Conservation (phyloP, 1,140 invertebrate genomes). For the Globodera ellingtonae region DNA sequence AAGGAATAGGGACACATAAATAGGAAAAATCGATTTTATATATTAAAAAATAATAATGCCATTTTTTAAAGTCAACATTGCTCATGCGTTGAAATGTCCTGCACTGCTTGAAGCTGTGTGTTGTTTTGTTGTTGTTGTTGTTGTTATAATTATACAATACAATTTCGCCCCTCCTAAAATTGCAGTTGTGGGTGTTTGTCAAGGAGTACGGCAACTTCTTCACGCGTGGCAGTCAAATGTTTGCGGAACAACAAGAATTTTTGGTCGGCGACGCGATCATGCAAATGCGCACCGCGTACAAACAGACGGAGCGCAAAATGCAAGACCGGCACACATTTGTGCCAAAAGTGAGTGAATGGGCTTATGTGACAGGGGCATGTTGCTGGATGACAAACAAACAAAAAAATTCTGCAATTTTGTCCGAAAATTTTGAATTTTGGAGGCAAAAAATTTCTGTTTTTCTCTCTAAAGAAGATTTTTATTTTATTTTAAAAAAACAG, state of each 20-base stretch:
- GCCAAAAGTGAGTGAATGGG: slow-evolving; percentile 50
- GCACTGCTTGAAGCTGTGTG: slow-evolving; percentile 60
- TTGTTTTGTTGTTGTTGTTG: slow-evolving; percentile 10
- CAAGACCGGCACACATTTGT: slow-evolving; percentile 61
- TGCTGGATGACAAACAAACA: no score
- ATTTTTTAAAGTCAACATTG: slow-evolving; percentile 47
- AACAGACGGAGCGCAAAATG: slow-evolving; percentile 59
- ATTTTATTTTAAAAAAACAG: no score
- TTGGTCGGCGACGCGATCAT: slow-evolving; percentile 44
- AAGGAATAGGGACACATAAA: no score
- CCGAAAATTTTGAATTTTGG: no score
- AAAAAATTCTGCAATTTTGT: no score
- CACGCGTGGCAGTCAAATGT: slow-evolving; percentile 53
- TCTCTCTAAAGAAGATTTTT: no score
- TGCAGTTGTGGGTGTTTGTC: slow-evolving; percentile 57
- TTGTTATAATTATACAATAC: slow-evolving; percentile 1
- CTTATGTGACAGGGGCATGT: no score
- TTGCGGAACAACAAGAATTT: slow-evolving; percentile 55
- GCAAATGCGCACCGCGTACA: slow-evolving; percentile 42
- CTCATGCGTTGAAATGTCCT: slow-evolving; percentile 58
- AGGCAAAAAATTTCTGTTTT: no score
- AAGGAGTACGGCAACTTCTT: slow-evolving; percentile 53
- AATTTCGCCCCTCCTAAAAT: slow-evolving; percentile 22
- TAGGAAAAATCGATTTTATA: no score
- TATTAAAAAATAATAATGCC: no score